phyloP scores from a whole-genome alignment of 2,113 vertebrate genomes.

The Bos taurus region ARS-UCD2.0 NC_037338.1:101049501-101050000 shows the following conservation, averaged over 20 bases:
- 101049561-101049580: background rate
- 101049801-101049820: background rate
- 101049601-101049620: background rate
- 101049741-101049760: background rate
- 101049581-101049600: background rate
- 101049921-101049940: background rate
- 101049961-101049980: background rate
- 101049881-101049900: no score
- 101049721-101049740: background rate
- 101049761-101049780: background rate
- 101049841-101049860: background rate
- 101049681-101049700: background rate
- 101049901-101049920: background rate
- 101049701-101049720: background rate
- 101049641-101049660: background rate
- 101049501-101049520: background rate
- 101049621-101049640: background rate
- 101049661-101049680: background rate
- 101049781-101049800: background rate
- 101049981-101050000: background rate
- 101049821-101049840: background rate
- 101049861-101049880: background rate
- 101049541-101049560: background rate
- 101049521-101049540: background rate
- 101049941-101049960: background rate